phyloP scores from a whole-genome alignment of 2,797 vertebrate genomes.

The Siniperca obscura region DNA sequence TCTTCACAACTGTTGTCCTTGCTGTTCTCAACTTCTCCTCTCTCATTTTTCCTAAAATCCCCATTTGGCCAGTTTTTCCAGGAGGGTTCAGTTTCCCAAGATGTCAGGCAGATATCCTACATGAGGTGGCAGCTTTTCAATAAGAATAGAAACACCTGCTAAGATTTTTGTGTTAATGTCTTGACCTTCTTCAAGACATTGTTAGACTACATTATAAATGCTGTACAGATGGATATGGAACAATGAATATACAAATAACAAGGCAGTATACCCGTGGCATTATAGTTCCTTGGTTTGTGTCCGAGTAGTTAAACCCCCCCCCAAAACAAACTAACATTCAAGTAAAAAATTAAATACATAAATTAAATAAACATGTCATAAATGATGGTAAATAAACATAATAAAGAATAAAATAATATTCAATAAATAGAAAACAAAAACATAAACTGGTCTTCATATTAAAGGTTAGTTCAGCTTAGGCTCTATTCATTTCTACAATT shows the following conservation, averaged over 20 bases:
- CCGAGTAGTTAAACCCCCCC: not conserved
- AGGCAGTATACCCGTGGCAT: not conserved
- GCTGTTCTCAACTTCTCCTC: slow-evolving; percentile 22
- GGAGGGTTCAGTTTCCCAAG: slow-evolving; percentile 24
- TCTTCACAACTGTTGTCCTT: slow-evolving; percentile 52
- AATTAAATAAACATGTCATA: too few species aligned
- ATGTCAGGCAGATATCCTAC: slow-evolving; percentile 29
- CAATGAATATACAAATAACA: not conserved
- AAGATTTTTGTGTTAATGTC: not conserved
- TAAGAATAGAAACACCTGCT: not conserved
- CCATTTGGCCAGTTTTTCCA: slow-evolving; percentile 26
- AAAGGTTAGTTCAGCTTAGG: not conserved
- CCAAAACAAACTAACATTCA: not conserved
- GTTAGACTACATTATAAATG: not conserved
- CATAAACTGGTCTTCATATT: not conserved
- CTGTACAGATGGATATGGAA: not conserved
- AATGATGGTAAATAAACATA: not conserved
- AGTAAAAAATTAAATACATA: not conserved
- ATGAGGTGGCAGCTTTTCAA: slow-evolving; percentile 28
- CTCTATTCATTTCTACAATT: not conserved
- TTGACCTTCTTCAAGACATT: not conserved
- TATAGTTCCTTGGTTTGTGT: not conserved
- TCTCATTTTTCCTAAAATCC: slow-evolving; percentile 36
- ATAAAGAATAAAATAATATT: not conserved
- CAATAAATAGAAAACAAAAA: too few species aligned